These are phyloP conservation scores for Mamestra configurata DNA, from an alignment of 1,140 invertebrate genomes.

Conservation along the genomic window DNA sequence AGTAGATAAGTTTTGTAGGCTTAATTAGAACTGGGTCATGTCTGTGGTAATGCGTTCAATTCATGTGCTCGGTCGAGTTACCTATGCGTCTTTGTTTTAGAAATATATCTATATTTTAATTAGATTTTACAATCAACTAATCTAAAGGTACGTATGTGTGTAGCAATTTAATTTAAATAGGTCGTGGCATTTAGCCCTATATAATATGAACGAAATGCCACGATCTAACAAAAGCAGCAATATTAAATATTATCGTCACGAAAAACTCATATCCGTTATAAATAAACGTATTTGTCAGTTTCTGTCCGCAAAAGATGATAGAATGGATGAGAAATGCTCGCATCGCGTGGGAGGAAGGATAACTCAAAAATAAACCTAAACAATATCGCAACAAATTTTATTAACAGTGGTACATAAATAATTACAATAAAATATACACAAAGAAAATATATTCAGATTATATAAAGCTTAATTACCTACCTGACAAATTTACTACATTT, in stretches of 20 bases:
- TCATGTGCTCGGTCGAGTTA: not conserved
- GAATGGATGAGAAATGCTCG: not conserved
- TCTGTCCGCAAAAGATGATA: not conserved
- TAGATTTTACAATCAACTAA: too few relatives aligned
- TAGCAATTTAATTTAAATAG: too few relatives aligned
- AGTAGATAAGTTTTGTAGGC: conserved; percentile 12
- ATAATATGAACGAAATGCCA: not conserved
- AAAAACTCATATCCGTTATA: not conserved
- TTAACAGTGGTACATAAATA: conserved; percentile 80
- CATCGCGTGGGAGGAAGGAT: conserved; percentile 10
- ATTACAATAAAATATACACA: conserved; percentile 78
- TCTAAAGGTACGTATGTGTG: too few relatives aligned
- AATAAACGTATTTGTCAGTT: not conserved
- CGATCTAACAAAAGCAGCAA: not conserved
- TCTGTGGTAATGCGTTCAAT: not conserved
- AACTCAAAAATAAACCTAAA: conserved; percentile 45
- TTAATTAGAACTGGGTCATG: not conserved
- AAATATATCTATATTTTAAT: too few relatives aligned
- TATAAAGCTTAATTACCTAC: conserved; percentile 68
- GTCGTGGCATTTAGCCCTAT: not conserved
- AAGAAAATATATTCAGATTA: conserved; percentile 69
- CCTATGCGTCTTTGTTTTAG: too few relatives aligned
- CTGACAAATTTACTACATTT: conserved; percentile 65
- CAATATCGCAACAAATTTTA: conserved; percentile 74
- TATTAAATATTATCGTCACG: conserved; percentile 5